Base-by-base conservation (phyloP, 2,113 vertebrate species). In the Phodopus roborovskii region DNA sequence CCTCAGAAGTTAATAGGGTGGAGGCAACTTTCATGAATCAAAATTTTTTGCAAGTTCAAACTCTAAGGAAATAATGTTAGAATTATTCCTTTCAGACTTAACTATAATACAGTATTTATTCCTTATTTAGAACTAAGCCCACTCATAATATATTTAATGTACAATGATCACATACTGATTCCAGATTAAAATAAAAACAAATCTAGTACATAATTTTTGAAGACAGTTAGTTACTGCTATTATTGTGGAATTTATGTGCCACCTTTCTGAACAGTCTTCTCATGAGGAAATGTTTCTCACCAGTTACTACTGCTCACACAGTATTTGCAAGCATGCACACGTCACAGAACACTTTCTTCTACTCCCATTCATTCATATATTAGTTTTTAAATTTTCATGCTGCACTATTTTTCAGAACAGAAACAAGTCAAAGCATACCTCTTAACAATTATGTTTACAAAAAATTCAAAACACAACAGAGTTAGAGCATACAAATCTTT, bases 1-100 rank as follows among this genome's bases (percentile, higher is more conserved):
- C 36, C 16, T 33, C 1, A 95, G 88, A 96, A 73, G 20, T 97
- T 94, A 97, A 94, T 96, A 74, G 45, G 19, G 62, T 85, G 53
- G 24, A 62, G 96, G 74, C 16, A 24, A 42, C 89, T 96, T 96
- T 88, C 50, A 96, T 70, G 75, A 97, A 93, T 73, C n/a, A 94
- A 68, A 70, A 82, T 30, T 70, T 73, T 74, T 74, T 74, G 19
- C 53, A 85, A 85, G 66, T 39, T 91, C 71, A 30, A 95, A 88
- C 36, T 39, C 24, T 94, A 64, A 94, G 91, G 62, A 94, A 90
- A 79, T 84, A 42, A 74, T 83, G 48, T 94, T 45, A 88, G 71
- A 88, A 88, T 60, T 88, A 92, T 50, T 95, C 24, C 39, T 91
- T 96, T 90, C 45, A 93, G 73, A 68, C 92, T 95, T 96, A 96